A percentile compares a stretch with the other conserved stretches of the same genome.
Evolutionary conservation across 2,888 invertebrate genomes (phyloP).

Genomic region (Agelastica alni): DNA sequence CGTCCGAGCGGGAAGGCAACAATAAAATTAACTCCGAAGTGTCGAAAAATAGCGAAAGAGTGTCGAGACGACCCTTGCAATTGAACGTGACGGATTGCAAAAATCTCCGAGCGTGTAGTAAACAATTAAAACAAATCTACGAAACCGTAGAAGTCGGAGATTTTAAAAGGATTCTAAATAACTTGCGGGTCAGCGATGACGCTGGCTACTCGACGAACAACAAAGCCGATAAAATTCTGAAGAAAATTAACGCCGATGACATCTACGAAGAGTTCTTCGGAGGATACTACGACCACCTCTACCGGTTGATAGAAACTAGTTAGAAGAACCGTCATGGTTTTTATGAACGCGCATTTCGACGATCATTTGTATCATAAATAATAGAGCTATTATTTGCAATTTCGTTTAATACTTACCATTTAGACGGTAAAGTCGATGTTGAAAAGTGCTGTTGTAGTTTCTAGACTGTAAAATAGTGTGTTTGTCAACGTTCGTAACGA

Average conservation of each 20-base stretch:
- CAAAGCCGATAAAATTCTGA: conserved; percentile 56
- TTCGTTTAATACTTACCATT: conserved; percentile 19
- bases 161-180: conserved; percentile 66
- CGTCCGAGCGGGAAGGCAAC: not conserved
- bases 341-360: conserved; percentile 28
- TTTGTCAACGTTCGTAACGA: conserved; percentile 34
- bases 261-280: conserved; percentile 61
- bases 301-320: conserved; percentile 43
- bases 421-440: conserved; percentile 5
- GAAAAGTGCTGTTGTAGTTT: conserved; percentile 23
- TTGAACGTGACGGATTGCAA: conserved; percentile 50
- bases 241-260: conserved; percentile 56
- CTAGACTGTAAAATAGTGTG: no score
- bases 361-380: conserved; percentile 30
- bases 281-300: conserved; percentile 56
- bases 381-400: conserved; percentile 27
- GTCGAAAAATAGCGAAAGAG: conserved; percentile 3
- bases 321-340: conserved; percentile 28
- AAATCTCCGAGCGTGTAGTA: conserved; percentile 41
- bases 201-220: conserved; percentile 50
- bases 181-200: conserved; percentile 52
- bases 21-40: not conserved
- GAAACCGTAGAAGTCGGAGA: conserved; percentile 65
- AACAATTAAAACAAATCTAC: conserved; percentile 58
- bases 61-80: conserved; percentile 21